A percentile compares a stretch with the other conserved stretches of the same genome.
Conservation (phyloP, 2,797 vertebrate genomes). For the Alca torda region DNA sequence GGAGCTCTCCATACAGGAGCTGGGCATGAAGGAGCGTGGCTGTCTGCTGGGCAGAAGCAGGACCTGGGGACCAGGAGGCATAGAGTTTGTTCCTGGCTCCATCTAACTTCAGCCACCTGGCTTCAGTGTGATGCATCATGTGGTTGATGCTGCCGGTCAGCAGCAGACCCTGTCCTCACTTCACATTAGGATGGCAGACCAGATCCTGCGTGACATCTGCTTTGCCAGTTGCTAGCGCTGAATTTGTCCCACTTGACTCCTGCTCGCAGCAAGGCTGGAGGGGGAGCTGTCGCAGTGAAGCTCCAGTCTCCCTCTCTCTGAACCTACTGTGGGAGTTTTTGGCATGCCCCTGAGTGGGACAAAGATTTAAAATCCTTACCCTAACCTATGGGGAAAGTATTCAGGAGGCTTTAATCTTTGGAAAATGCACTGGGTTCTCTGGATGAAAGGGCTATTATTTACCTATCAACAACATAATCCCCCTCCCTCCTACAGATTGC, state of each 20-base stretch:
- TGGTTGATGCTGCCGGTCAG: background rate
- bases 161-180: background rate
- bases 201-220: background rate
- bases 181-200: background rate
- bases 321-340: background rate
- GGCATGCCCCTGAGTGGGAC: background rate
- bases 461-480: slow-evolving; percentile 65
- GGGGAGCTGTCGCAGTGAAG: background rate
- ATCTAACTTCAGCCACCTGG: background rate
- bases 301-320: background rate
- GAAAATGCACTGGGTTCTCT: slow-evolving; percentile 28
- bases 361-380: slow-evolving; percentile 29
- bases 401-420: slow-evolving; percentile 52
- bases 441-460: slow-evolving; percentile 68
- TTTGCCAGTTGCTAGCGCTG: background rate
- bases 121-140: background rate
- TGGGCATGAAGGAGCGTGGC: background rate
- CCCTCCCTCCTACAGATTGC: slow-evolving; percentile 55
- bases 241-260: background rate
- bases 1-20: background rate
- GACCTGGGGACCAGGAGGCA: background rate
- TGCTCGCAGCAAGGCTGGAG: background rate
- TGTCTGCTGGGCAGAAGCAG: background rate
- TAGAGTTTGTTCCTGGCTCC: background rate
- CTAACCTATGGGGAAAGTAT: slow-evolving; percentile 19